Percentiles rank a stretch among this genome's conserved stretches.
These are phyloP conservation scores for Zhengitettix transpicula DNA, from an alignment of 2,888 invertebrate genomes.

Conservation along the genomic window DNA sequence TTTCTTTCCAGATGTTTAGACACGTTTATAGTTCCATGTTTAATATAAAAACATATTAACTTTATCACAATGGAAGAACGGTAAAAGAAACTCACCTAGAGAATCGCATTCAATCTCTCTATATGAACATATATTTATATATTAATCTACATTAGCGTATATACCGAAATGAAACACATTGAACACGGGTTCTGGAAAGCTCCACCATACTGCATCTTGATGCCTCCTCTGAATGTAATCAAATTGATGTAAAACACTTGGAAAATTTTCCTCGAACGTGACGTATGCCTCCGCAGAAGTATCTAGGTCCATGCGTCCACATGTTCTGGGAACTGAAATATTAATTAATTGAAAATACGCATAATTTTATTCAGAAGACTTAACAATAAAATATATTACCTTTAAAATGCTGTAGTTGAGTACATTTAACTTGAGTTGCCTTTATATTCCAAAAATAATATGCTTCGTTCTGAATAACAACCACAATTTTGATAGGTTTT, in stretches of 20 bases:
- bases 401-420: conserved; percentile 16
- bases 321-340: not conserved
- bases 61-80: too few species aligned
- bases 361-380: too few species aligned
- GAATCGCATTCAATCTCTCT: too few species aligned
- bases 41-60: too few species aligned
- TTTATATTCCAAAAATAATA: conserved; percentile 22
- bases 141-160: not conserved
- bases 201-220: conserved; percentile 16
- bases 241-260: conserved; percentile 2
- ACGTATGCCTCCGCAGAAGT: not conserved
- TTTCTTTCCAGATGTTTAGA: too few species aligned
- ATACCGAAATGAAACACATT: conserved; percentile 19
- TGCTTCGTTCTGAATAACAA: conserved; percentile 22
- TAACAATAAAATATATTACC: conserved; percentile 10
- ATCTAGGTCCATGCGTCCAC: conserved; percentile 1
- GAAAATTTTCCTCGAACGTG: not conserved
- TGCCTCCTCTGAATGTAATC: conserved; percentile 3
- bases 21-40: too few species aligned
- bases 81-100: too few species aligned
- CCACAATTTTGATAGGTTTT: conserved; percentile 21
- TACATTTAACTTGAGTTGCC: conserved; percentile 21
- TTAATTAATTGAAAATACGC: too few species aligned
- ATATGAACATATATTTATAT: too few species aligned
- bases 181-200: conserved; percentile 18